Evolutionary conservation across 53 echinoderm and acorn worm genomes (phyloP), one percentile per base, ranked within the genome.

Genomic region (Apostichopus leukothele): DNA sequence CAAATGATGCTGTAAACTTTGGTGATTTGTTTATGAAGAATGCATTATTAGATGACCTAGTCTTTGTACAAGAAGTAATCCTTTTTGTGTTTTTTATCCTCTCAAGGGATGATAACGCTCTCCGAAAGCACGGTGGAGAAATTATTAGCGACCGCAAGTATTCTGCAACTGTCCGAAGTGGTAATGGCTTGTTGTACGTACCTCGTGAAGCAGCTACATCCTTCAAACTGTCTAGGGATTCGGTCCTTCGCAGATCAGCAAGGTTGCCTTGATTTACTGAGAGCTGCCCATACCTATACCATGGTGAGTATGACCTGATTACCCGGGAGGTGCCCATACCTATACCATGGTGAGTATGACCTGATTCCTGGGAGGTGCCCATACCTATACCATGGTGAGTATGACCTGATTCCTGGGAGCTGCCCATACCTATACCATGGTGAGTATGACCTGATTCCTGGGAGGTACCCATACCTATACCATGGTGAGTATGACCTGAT

Each of bases 181-280:
- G 93, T 96, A 4, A 96, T 96, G 83, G 96, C 99, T 39, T 99
- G 99, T 78, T 99, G 99, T 80, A 94, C 93, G 18, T 99, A 92
- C 87, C 96, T 99, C 0, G 96, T 99, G 86, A 99, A 99, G 76
- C 99, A 99, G 87, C 93, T 99, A 9, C 99, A 99, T 61, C 96
- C 99, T 1, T 99, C 99, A 27, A 99, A 99, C 89, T 99, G 99
- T 60, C 92, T 99, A n/a, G 99, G 99, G 11, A 99, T 99, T 74
- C 66, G 99, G 20, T 96, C 96, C 6, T 99, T 99, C 88, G 99
- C 99, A 18, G 96, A 99, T 77, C 89, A 93, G 52, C 99, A 99
- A 83, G 92, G 96, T 78, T 99, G 96, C 76, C 86, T 90, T 21
- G 99, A 99, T 90, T 87, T 99, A n/a, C 94, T 93, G 52, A 96